Percentiles rank a stretch among this genome's conserved stretches.
These are phyloP conservation scores for Puntigrus tetrazona DNA, from an alignment of 2,113 vertebrate species.

Conservation along the genomic window DNA sequence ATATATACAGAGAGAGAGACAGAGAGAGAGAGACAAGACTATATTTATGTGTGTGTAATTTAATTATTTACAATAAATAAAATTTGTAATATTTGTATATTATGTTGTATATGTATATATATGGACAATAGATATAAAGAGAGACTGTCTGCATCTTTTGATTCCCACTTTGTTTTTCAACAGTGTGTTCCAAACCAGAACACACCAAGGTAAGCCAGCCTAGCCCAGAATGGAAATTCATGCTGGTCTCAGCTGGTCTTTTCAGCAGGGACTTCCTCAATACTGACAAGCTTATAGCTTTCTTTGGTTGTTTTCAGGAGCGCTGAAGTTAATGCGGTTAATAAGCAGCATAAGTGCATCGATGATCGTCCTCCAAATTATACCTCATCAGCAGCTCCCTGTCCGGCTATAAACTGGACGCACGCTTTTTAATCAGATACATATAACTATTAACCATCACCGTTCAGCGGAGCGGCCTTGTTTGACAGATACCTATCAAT, in stretches of 20 bases:
- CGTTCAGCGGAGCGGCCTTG: not conserved
- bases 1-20: not conserved
- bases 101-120: too few species aligned
- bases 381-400: constrained; percentile 42
- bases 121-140: too few species aligned
- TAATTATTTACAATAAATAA: too few species aligned
- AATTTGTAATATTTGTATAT: too few species aligned
- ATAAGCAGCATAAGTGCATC: constrained; percentile 33
- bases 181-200: not conserved
- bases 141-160: not conserved
- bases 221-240: constrained; percentile 8
- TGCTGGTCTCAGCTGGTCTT: not conserved
- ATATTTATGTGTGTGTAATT: too few species aligned
- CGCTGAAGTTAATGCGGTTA: constrained; percentile 27
- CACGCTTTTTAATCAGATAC: constrained; percentile 30
- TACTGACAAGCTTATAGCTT: not conserved
- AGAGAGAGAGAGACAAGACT: too few species aligned
- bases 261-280: constrained; percentile 6
- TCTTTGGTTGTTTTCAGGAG: constrained; percentile 22
- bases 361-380: constrained; percentile 31
- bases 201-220: not conserved
- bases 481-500: constrained; percentile 44
- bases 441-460: constrained; percentile 25
- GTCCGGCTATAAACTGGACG: constrained; percentile 30
- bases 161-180: not conserved